Conservation (phyloP, 2,888 invertebrate species). For the Lasioglossum pauxillum region DNA sequence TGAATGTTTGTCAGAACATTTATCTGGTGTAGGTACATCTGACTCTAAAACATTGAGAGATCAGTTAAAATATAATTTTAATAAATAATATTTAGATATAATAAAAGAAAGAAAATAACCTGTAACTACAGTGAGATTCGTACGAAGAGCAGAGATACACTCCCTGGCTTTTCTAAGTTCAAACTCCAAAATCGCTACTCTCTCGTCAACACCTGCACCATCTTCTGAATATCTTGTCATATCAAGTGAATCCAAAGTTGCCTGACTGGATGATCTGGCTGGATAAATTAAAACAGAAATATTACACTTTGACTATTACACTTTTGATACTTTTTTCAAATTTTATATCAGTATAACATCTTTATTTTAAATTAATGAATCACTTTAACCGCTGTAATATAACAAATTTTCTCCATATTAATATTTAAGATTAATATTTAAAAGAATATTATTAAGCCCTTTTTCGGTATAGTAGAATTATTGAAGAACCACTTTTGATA, state of each 20-base stretch:
- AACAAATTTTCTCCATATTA: background rate
- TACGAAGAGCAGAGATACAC: constrained; percentile 92
- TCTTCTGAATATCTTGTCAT: constrained; percentile 95
- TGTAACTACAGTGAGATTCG: constrained; percentile 92
- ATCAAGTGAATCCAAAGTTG: constrained; percentile 94
- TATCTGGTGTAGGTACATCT: constrained; percentile 85
- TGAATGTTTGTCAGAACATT: constrained; percentile 82
- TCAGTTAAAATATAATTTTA: background rate
- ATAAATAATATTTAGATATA: background rate
- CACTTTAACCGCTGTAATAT: background rate
- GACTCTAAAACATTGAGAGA: constrained; percentile 82
- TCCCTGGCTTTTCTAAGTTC: constrained; percentile 94
- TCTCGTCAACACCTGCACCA: constrained; percentile 92
- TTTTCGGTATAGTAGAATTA: background rate
- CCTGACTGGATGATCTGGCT: constrained; percentile 94
- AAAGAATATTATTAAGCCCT: background rate
- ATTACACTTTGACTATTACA: constrained; percentile 8
- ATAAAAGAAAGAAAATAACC: constrained; percentile 81
- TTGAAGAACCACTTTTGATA: background rate
- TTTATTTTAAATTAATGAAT: background rate
- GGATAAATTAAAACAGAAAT: constrained; percentile 49
- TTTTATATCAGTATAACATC: background rate
- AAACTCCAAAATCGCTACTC: constrained; percentile 94
- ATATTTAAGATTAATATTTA: background rate
- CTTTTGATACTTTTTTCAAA: background rate